These are phyloP conservation scores for Pseudotriccus pelzelni DNA, from an alignment of 2,797 vertebrate genomes.

Conservation along the genomic window DNA sequence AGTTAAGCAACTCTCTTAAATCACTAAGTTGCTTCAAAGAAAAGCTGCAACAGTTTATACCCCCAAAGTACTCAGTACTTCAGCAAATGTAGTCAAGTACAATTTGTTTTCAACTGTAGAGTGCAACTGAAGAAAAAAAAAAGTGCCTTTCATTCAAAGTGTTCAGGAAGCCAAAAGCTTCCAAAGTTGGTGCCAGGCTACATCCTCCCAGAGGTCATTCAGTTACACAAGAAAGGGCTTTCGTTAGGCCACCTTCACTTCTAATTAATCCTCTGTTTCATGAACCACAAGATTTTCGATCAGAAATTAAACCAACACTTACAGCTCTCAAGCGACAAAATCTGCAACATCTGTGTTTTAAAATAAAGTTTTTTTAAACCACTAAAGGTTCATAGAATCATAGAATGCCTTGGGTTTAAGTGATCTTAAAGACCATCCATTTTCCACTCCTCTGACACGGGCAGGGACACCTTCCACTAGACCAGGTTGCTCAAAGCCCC, in stretches of 20 bases:
- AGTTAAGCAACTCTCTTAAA: background rate
- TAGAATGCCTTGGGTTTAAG: background rate
- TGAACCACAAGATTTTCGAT: background rate
- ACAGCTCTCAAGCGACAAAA: background rate
- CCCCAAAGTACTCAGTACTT: background rate
- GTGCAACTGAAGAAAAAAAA: background rate
- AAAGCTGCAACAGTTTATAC: background rate
- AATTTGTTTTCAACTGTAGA: background rate
- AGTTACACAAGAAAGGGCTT: background rate
- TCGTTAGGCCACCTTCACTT: background rate
- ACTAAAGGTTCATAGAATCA: background rate
- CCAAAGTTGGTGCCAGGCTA: background rate
- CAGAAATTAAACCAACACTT: slow-evolving; percentile 23
- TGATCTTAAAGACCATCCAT: fast-evolving
- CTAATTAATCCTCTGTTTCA: background rate
- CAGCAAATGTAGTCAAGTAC: background rate
- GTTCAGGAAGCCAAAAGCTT: background rate
- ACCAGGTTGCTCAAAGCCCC: background rate
- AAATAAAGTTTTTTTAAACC: background rate
- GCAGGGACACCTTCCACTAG: background rate
- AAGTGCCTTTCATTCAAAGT: slow-evolving; percentile 17
- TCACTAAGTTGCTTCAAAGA: background rate
- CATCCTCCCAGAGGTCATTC: background rate
- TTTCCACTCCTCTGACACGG: background rate
- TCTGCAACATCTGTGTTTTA: background rate